These are phyloP conservation scores for Nomia melanderi DNA, from an alignment of 1,140 invertebrate genomes.

Conservation along the genomic window DNA sequence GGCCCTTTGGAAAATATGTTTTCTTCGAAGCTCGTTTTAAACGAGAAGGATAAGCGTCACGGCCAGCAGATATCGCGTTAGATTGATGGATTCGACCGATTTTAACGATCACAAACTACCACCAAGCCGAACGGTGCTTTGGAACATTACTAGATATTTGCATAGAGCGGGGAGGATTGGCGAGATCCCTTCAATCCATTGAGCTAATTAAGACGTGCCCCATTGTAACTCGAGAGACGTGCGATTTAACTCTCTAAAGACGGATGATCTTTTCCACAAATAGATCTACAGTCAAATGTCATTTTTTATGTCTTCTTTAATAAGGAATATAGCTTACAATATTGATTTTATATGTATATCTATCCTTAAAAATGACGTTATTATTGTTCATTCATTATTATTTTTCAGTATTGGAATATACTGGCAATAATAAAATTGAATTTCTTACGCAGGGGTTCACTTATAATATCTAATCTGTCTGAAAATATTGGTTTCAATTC, in stretches of 20 bases:
- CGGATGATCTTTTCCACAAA: no score
- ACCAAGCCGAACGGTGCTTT: constrained; percentile 15
- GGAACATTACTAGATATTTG: constrained; percentile 33
- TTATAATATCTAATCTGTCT: no score
- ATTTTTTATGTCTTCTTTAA: no score
- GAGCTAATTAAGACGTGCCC: constrained; percentile 22
- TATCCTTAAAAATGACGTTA: no score
- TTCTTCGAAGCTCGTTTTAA: constrained; percentile 52
- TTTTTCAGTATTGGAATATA: no score
- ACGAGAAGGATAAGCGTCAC: constrained; percentile 45
- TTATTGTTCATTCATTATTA: no score
- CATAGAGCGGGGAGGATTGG: constrained; percentile 2
- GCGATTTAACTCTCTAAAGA: background rate
- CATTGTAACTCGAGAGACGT: background rate
- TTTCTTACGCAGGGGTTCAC: no score
- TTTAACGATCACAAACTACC: constrained; percentile 54
- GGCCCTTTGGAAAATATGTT: constrained; percentile 61
- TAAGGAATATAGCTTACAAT: no score
- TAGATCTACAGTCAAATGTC: no score
- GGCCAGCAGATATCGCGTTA: constrained; percentile 24
- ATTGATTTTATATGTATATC: no score
- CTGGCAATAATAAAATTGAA: no score
- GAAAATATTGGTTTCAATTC: no score
- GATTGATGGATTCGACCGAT: constrained; percentile 57
- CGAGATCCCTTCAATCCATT: background rate